A percentile compares a stretch with the other conserved stretches of the same genome.
phyloP scores from a whole-genome alignment of 2,888 invertebrate genomes.

The Ichneumon xanthorius region DNA sequence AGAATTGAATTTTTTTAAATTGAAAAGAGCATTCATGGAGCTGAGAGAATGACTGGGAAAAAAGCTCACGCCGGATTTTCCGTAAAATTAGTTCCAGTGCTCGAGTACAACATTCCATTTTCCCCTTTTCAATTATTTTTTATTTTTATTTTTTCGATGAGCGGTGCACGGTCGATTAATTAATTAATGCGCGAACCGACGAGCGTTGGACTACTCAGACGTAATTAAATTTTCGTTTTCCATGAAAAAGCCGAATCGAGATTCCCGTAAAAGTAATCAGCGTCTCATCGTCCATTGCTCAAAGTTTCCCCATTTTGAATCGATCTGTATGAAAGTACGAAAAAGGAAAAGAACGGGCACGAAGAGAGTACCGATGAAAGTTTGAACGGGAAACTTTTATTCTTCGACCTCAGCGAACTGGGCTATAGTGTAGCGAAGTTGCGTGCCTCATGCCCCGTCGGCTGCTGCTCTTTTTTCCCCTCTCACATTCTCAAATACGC shows the following conservation, averaged over 20 bases:
- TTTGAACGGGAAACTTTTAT: constrained; percentile 55
- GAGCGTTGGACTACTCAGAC: neutral
- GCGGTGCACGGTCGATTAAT: neutral
- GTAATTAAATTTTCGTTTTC: neutral
- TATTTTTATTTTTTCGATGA: too few species aligned
- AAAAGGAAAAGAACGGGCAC: neutral
- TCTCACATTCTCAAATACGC: neutral
- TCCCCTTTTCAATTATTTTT: neutral
- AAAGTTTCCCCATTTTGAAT: constrained; percentile 22
- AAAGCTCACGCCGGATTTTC: neutral
- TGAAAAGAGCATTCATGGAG: neutral
- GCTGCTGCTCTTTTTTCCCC: neutral
- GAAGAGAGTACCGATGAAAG: constrained; percentile 45
- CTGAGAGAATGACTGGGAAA: neutral
- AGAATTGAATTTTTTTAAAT: neutral
- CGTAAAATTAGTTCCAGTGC: neutral
- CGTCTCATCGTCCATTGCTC: neutral
- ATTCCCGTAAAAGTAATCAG: neutral
- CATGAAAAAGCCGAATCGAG: neutral
- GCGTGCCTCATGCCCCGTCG: constrained; percentile 1
- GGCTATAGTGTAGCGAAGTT: constrained; percentile 24
- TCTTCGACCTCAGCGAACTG: constrained; percentile 19
- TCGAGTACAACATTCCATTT: neutral
- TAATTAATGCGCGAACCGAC: neutral
- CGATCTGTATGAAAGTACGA: constrained; percentile 20